Evolutionary conservation across 2,797 vertebrate genomes (phyloP).

Genomic region (Apogon hyalosoma): DNA sequence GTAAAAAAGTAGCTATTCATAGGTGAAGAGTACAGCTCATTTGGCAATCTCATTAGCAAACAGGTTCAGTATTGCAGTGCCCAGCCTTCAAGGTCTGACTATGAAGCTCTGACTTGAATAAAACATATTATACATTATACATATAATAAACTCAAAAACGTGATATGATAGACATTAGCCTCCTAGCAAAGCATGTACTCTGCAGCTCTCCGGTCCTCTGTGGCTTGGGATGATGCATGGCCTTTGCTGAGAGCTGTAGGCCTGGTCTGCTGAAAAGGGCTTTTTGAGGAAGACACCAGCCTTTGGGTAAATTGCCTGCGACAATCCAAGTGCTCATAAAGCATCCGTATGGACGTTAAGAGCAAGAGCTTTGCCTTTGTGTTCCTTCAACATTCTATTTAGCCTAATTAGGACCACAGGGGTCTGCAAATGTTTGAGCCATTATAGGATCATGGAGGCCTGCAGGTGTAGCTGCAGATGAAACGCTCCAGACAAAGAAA

Average conservation of each 20-base stretch:
- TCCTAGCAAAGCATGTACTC: conserved; percentile 14
- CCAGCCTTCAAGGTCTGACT: conserved; percentile 20
- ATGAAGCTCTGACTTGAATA: conserved; percentile 30
- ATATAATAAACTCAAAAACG: conserved; percentile 38
- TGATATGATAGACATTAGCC: conserved; percentile 35
- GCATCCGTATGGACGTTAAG: conserved; percentile 42
- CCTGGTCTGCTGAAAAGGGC: conserved; percentile 47
- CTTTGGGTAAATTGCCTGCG: conserved; percentile 63
- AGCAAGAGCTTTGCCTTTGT: conserved; percentile 47
- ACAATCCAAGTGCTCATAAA: conserved; percentile 57
- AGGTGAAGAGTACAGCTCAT: neutral
- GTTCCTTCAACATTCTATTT: conserved; percentile 51
- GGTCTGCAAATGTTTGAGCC: conserved; percentile 58
- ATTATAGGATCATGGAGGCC: conserved; percentile 43
- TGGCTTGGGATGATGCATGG: conserved; percentile 48
- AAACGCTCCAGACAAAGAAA: conserved; percentile 51
- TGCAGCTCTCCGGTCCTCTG: conserved; percentile 14
- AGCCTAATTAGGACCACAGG: conserved; percentile 72
- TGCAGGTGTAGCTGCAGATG: conserved; percentile 60
- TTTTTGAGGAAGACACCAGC: conserved; percentile 34
- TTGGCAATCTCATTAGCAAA: conserved; percentile 26
- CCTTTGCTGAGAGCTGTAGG: conserved; percentile 29
- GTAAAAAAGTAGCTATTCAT: neutral
- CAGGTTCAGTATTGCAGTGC: conserved; percentile 9
- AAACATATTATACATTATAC: conserved; percentile 20